A percentile compares a stretch with the other conserved stretches of the same genome.
Conservation (phyloP, 2,797 vertebrate genomes). For the Miichthys miiuy region DNA sequence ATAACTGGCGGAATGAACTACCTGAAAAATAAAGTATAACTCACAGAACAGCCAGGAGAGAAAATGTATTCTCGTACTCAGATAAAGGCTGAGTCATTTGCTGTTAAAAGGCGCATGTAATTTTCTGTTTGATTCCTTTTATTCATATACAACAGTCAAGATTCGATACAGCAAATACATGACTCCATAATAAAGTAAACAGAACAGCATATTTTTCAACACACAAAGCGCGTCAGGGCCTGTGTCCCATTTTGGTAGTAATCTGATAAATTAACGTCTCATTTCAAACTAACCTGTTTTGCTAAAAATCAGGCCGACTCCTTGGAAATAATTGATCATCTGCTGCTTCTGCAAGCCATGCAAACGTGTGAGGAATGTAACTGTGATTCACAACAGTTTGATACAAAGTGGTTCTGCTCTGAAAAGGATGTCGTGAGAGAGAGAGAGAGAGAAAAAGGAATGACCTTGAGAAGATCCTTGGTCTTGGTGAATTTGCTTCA, state of each 20-base stretch:
- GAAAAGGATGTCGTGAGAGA: constrained; percentile 33
- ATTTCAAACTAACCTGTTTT: constrained; percentile 41
- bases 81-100: constrained; percentile 31
- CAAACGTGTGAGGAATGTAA: constrained; percentile 18
- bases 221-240: constrained; percentile 1
- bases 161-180: not conserved
- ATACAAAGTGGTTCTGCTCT: constrained; percentile 29
- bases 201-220: not conserved
- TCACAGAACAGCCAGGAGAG: constrained; percentile 29
- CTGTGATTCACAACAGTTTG: constrained; percentile 13
- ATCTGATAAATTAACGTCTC: constrained; percentile 29
- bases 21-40: constrained; percentile 13
- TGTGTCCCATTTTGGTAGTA: not conserved
- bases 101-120: not conserved
- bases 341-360: constrained; percentile 23
- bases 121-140: constrained; percentile 18
- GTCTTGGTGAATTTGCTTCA: constrained; percentile 51
- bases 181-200: constrained; percentile 6
- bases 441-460: constrained; percentile 14
- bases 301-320: constrained; percentile 12
- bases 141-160: not conserved
- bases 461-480: constrained; percentile 71
- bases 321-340: constrained; percentile 11
- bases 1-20: constrained; percentile 17
- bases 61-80: constrained; percentile 12